Conservation (phyloP, 2,888 invertebrate species). For the Synergus laeviventris region DNA sequence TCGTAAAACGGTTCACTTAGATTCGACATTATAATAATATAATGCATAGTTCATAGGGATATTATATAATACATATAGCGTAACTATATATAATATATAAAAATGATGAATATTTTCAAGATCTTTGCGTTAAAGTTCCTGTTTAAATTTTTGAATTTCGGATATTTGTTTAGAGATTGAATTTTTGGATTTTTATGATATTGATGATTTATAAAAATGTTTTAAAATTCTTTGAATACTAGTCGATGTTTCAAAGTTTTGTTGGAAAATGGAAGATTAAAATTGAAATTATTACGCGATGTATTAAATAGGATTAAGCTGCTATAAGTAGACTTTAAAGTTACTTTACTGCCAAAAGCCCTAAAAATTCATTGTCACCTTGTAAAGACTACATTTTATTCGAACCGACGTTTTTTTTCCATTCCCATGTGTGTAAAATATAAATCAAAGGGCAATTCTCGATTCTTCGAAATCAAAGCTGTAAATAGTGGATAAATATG, state of each 20-base stretch:
- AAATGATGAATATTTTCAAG: constrained; percentile 64
- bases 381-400: constrained; percentile 19
- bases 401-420: neutral
- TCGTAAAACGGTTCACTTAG: constrained; percentile 68
- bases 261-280: neutral
- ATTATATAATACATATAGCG: constrained; percentile 53
- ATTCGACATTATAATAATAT: constrained; percentile 60
- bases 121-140: constrained; percentile 53
- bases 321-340: neutral
- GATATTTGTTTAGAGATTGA: neutral
- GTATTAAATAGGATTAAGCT: constrained; percentile 23
- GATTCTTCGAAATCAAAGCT: constrained; percentile 56
- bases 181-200: neutral
- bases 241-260: neutral
- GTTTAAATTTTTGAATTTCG: constrained; percentile 38
- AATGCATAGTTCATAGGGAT: constrained; percentile 60
- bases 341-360: constrained; percentile 20
- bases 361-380: neutral
- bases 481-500: constrained; percentile 58
- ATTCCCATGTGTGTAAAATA: constrained; percentile 24
- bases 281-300: neutral
- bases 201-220: neutral
- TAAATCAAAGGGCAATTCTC: constrained; percentile 25
- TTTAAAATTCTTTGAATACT: neutral
- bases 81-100: constrained; percentile 51